Evolutionary conservation across 2,113 vertebrate genomes (phyloP).

Genomic region (Girardinichthys multiradiatus): DNA sequence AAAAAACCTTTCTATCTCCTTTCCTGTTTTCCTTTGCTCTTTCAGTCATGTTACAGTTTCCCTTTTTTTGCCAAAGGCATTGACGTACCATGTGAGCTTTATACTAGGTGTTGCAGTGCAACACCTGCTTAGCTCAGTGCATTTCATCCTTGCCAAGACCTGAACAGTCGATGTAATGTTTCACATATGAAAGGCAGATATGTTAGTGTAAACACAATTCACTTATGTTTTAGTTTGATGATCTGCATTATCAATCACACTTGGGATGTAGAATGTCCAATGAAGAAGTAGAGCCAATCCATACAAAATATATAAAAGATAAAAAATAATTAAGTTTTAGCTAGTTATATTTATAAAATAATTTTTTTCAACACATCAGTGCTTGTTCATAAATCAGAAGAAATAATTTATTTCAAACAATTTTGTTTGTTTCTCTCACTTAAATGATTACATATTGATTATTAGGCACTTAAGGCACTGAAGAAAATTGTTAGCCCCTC

Average conservation of each 20-base stretch:
- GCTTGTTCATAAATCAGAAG: too few species aligned
- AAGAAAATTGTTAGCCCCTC: background rate
- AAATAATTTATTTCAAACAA: background rate
- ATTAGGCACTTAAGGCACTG: background rate
- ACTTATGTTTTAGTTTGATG: background rate
- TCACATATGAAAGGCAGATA: background rate
- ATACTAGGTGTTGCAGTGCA: background rate
- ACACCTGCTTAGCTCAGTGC: constrained; percentile 23
- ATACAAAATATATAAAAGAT: too few species aligned
- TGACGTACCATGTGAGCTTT: background rate
- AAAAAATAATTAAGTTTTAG: too few species aligned
- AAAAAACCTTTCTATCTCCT: background rate
- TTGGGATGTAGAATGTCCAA: background rate
- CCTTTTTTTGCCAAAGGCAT: background rate
- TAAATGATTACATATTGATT: background rate
- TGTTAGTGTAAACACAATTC: background rate
- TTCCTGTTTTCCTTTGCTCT: background rate
- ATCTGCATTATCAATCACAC: background rate
- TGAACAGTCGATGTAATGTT: background rate
- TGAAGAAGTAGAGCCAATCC: background rate
- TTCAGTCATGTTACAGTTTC: background rate
- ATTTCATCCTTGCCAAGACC: constrained; percentile 22
- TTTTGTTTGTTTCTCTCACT: background rate
- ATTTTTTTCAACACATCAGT: too few species aligned
- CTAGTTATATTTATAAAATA: too few species aligned